Conservation (phyloP, 2,888 invertebrate species). For the Glaucopsyche alexis region DNA sequence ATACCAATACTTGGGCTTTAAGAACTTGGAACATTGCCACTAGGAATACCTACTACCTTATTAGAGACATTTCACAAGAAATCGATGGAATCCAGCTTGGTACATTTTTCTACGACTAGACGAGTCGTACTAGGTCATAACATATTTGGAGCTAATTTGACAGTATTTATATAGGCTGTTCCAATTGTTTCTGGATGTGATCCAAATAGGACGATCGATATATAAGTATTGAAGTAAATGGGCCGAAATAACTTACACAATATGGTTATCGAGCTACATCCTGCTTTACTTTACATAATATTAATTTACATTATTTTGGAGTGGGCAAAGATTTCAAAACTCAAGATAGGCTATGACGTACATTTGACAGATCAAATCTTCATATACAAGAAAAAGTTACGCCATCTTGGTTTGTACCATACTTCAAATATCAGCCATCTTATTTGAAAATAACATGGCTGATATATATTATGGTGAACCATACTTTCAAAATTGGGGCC, state of each 20-base stretch:
- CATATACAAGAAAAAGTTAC: too few species aligned
- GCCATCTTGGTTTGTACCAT: too few species aligned
- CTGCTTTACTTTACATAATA: too few species aligned
- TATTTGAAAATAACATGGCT: too few species aligned
- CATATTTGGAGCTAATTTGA: slow-evolving; percentile 10
- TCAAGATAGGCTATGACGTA: too few species aligned
- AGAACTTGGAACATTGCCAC: slow-evolving; percentile 9
- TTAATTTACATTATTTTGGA: too few species aligned
- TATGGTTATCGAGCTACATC: neutral
- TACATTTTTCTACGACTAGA: neutral
- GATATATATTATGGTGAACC: too few species aligned
- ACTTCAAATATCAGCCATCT: too few species aligned
- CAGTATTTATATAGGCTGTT: slow-evolving; percentile 15
- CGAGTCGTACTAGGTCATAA: neutral
- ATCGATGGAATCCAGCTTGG: neutral
- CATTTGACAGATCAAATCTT: too few species aligned
- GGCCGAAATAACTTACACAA: neutral
- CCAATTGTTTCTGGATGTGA: slow-evolving; percentile 32
- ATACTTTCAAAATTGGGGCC: too few species aligned
- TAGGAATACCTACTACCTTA: slow-evolving; percentile 4
- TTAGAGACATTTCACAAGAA: neutral
- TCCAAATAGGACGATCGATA: slow-evolving; percentile 24
- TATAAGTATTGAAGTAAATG: slow-evolving; percentile 24
- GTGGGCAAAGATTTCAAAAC: too few species aligned
- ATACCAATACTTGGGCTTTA: slow-evolving; percentile 4